These are phyloP conservation scores for Pygocentrus nattereri DNA, from an alignment of 2,797 vertebrate genomes.

Conservation along the genomic window DNA sequence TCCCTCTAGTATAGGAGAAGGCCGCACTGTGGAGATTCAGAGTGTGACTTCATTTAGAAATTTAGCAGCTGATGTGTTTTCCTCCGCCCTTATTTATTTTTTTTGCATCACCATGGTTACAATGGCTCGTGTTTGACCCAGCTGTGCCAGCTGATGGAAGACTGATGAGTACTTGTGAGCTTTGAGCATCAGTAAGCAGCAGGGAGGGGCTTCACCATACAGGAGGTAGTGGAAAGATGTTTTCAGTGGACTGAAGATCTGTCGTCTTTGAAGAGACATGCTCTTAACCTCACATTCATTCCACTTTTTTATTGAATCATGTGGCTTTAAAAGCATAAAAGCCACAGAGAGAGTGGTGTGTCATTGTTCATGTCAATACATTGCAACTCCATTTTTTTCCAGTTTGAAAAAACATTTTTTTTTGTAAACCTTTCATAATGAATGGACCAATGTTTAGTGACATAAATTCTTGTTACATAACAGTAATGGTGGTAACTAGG, in stretches of 20 bases:
- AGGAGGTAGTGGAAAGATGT: slow-evolving; percentile 24
- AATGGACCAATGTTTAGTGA: no score
- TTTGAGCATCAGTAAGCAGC: slow-evolving; percentile 12
- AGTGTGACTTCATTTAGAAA: slow-evolving; percentile 10
- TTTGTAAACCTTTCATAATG: no score
- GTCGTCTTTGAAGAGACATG: slow-evolving; percentile 4
- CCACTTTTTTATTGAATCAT: background rate
- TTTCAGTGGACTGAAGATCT: slow-evolving; percentile 9
- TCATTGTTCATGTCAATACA: background rate
- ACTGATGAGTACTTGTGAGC: slow-evolving; percentile 37
- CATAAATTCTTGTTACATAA: no score
- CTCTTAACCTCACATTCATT: background rate
- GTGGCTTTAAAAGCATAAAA: background rate
- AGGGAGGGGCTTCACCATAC: slow-evolving; percentile 5
- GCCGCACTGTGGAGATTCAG: background rate
- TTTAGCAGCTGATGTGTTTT: background rate
- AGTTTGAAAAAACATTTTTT: no score
- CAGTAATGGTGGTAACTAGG: no score
- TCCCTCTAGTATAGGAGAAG: no score
- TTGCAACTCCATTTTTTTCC: no score
- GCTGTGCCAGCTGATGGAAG: slow-evolving; percentile 12
- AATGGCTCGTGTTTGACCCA: background rate
- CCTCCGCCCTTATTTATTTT: background rate
- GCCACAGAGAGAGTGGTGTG: background rate
- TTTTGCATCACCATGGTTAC: slow-evolving; percentile 10